A percentile compares a stretch with the other conserved stretches of the same genome.
These are phyloP conservation scores for Mycetomoellerius zeteki DNA, from an alignment of 1,140 invertebrate species.

Conservation along the genomic window DNA sequence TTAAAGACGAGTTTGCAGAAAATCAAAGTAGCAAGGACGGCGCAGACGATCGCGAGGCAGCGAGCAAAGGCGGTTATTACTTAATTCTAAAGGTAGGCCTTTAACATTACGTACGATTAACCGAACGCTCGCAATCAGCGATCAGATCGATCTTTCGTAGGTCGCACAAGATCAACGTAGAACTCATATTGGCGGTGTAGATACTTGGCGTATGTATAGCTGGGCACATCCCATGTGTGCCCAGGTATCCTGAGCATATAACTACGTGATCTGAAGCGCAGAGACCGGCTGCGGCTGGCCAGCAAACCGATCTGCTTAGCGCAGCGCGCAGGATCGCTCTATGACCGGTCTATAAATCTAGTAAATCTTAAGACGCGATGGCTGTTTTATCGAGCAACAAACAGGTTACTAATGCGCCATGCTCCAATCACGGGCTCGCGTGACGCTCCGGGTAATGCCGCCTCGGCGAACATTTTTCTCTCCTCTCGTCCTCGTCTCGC, in stretches of 20 bases:
- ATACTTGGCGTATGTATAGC: too few relatives aligned
- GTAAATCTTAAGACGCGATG: conserved; percentile 81
- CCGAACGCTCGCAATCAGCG: conserved; percentile 50
- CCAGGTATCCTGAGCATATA: conserved; percentile 19
- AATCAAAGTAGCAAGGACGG: conserved; percentile 41
- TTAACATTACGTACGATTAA: conserved; percentile 62
- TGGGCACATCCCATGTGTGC: conserved; percentile 17
- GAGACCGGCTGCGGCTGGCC: conserved; percentile 13
- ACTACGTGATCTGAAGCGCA: conserved; percentile 10
- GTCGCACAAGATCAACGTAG: conserved; percentile 53
- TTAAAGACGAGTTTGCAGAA: conserved; percentile 59
- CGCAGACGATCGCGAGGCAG: conserved; percentile 20
- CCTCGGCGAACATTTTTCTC: conserved; percentile 58
- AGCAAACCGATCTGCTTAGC: conserved; percentile 36
- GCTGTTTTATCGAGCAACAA: conserved; percentile 82
- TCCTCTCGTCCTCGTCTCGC: background rate
- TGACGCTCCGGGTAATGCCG: conserved; percentile 77
- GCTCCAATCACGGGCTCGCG: conserved; percentile 78
- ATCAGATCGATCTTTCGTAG: conserved; percentile 36
- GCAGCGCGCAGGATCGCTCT: conserved; percentile 61
- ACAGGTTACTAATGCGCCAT: conserved; percentile 82
- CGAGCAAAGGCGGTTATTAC: conserved; percentile 46
- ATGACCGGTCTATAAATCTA: conserved; percentile 83
- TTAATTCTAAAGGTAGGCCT: conserved; percentile 58
- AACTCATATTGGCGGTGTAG: background rate